Evolutionary conservation across 1,140 invertebrate genomes (phyloP).

Genomic region (Eriosoma lanigerum): DNA sequence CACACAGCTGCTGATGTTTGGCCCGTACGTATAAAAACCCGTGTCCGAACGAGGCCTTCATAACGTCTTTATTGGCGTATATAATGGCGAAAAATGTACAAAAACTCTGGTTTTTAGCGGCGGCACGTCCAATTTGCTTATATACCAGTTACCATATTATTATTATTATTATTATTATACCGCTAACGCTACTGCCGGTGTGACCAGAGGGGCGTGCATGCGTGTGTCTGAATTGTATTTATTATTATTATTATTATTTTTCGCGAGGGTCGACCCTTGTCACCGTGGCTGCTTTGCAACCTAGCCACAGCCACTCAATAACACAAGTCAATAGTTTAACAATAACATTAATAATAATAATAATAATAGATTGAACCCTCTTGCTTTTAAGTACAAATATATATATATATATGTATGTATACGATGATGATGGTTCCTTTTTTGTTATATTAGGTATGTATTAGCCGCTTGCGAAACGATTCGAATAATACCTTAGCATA

Average conservation of each 20-base stretch:
- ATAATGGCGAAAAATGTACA: conserved; percentile 12
- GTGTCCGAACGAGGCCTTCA: neutral
- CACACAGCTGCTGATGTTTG: neutral
- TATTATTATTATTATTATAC: neutral
- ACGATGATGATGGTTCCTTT: conserved; percentile 9
- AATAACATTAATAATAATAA: conserved; percentile 45
- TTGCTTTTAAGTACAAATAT: too few species aligned
- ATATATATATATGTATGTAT: too few species aligned
- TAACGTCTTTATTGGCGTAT: conserved; percentile 42
- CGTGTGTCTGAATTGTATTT: conserved; percentile 20
- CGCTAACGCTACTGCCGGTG: neutral
- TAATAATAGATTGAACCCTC: conserved; percentile 18
- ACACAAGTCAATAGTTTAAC: conserved; percentile 46
- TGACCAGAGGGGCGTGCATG: conserved; percentile 12
- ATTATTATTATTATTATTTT: neutral
- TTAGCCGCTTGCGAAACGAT: conserved; percentile 20
- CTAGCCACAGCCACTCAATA: conserved; percentile 46
- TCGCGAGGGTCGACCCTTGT: conserved; percentile 19
- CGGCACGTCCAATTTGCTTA: conserved; percentile 36
- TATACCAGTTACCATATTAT: neutral
- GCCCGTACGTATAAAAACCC: neutral
- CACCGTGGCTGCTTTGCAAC: neutral
- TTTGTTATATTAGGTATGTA: too few species aligned
- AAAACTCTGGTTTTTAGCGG: neutral
- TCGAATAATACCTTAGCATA: conserved; percentile 38